Evolutionary conservation across 2,797 vertebrate genomes (phyloP).

Genomic region (Cephalopachus bancanus): DNA sequence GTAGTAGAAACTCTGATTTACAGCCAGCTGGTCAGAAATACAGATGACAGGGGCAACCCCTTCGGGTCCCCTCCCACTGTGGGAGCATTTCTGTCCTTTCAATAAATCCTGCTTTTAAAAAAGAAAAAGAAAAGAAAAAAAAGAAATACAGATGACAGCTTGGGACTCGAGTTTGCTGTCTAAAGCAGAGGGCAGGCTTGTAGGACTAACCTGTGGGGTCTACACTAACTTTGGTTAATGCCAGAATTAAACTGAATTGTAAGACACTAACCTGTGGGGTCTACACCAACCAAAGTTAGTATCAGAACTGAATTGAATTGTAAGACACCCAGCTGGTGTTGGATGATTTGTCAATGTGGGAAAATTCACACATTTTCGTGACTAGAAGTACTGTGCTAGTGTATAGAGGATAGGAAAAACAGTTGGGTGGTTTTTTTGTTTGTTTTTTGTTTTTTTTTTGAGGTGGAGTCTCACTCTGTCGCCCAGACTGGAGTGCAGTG

Average conservation of each 20-base stretch:
- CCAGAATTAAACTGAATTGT: not conserved
- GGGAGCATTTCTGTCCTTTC: too few species aligned
- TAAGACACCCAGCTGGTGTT: not conserved
- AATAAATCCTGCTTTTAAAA: too few species aligned
- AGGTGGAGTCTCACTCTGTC: too few species aligned
- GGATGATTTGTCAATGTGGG: not conserved
- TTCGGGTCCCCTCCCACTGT: too few species aligned
- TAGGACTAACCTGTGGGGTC: not conserved
- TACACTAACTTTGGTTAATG: not conserved
- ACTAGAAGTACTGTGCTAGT: not conserved
- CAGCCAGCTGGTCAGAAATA: not conserved
- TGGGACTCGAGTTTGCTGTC: not conserved
- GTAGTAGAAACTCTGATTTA: not conserved
- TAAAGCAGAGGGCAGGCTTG: not conserved
- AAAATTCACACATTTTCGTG: not conserved
- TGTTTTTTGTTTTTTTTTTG: too few species aligned
- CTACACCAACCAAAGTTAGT: not conserved
- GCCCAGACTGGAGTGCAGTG: too few species aligned
- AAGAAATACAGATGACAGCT: not conserved
- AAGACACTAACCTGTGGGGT: not conserved
- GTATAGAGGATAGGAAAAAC: not conserved
- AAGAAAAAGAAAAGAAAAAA: too few species aligned
- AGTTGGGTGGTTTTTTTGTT: not conserved
- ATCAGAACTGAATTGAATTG: not conserved
- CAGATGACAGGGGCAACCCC: not conserved